These are phyloP conservation scores for Leucophora obtusa DNA, from an alignment of 2,888 invertebrate genomes.

Conservation along the genomic window DNA sequence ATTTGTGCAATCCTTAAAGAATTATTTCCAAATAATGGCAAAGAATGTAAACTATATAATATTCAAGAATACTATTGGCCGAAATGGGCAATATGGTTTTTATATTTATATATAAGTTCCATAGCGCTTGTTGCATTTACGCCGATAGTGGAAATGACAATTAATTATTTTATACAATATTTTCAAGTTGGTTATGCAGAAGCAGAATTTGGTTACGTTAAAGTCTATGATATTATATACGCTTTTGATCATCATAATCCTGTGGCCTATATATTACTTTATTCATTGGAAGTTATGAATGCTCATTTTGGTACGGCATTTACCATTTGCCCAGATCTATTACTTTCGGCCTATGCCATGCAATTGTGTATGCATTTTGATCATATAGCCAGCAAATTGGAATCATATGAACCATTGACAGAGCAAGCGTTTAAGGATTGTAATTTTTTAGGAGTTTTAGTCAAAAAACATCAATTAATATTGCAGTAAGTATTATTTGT, in stretches of 20 bases:
- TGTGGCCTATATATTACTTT: slow-evolving; percentile 35
- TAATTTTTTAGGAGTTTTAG: slow-evolving; percentile 50
- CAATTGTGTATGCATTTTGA: slow-evolving; percentile 70
- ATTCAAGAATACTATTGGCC: neutral
- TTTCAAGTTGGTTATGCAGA: slow-evolving; percentile 7
- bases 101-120: neutral
- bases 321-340: slow-evolving; percentile 58
- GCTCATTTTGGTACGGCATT: slow-evolving; percentile 30
- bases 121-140: neutral
- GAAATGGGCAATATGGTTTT: neutral
- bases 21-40: neutral
- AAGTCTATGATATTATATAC: slow-evolving; percentile 14
- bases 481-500: slow-evolving; percentile 64
- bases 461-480: slow-evolving; percentile 62
- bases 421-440: no score
- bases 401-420: slow-evolving; percentile 57
- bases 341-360: slow-evolving; percentile 65
- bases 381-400: slow-evolving; percentile 63
- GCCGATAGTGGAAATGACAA: neutral
- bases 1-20: neutral
- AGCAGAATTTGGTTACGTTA: slow-evolving; percentile 7
- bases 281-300: slow-evolving; percentile 60
- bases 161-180: neutral
- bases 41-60: slow-evolving; percentile 4
- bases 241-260: slow-evolving; percentile 24